These are phyloP conservation scores for Halocaridina rubra DNA, from an alignment of 2,888 invertebrate species.

Conservation along the genomic window DNA sequence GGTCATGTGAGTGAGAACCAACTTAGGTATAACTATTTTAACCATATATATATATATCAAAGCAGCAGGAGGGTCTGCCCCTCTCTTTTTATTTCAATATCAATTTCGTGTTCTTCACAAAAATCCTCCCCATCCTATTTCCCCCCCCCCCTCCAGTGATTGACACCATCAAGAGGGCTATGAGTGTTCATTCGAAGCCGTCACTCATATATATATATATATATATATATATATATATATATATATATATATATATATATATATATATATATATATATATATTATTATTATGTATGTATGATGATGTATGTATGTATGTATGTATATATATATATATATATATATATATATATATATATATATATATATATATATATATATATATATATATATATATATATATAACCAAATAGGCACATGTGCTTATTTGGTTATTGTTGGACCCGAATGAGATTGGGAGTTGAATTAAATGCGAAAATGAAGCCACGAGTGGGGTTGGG, in stretches of 20 bases:
- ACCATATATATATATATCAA: neutral
- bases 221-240: conserved; percentile 39
- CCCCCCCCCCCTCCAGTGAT: too few species aligned
- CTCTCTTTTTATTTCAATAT: too few species aligned
- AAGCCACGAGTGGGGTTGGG: too few species aligned
- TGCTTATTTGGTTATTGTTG: neutral
- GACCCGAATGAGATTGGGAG: too few species aligned
- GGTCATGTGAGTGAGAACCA: too few species aligned
- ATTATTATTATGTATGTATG: neutral
- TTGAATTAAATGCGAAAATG: too few species aligned
- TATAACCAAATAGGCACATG: neutral
- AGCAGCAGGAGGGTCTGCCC: too few species aligned
- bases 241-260: conserved; percentile 3
- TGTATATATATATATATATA: neutral
- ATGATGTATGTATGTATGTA: neutral
- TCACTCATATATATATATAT: conserved; percentile 31
- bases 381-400: conserved; percentile 7
- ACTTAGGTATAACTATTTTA: too few species aligned
- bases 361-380: neutral
- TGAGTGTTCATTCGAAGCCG: too few species aligned
- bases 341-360: conserved; percentile 13
- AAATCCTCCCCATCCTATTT: too few species aligned
- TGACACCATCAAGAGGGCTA: too few species aligned
- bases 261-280: neutral
- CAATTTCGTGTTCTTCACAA: too few species aligned